Percentiles rank a stretch among this genome's conserved stretches.
Conservation (phyloP, 2,113 vertebrate species). For the Hypanus sabinus region DNA sequence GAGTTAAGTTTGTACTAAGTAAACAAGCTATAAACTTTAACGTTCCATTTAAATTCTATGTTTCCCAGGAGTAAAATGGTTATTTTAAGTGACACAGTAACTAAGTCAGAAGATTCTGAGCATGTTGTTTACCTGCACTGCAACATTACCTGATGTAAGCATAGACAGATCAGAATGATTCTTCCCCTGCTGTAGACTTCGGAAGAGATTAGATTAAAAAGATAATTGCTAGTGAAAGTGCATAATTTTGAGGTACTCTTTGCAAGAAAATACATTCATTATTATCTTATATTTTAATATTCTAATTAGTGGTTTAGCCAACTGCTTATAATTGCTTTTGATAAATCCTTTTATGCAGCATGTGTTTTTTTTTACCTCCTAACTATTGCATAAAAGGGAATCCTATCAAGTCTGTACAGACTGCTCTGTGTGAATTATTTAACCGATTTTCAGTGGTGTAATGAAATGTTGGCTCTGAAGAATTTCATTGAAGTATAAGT, state of each 20-base stretch:
- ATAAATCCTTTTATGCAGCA: not conserved
- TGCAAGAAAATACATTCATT: slow-evolving; percentile 12
- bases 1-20: not conserved
- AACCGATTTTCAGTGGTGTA: not conserved
- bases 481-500: not conserved
- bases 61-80: too few relatives aligned
- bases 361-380: not conserved
- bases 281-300: slow-evolving; percentile 5
- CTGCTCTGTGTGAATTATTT: slow-evolving; percentile 12
- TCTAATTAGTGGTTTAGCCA: not conserved
- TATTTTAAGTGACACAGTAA: not conserved
- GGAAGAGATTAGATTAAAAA: not conserved
- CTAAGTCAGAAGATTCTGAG: not conserved
- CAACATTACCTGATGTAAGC: not conserved
- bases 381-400: not conserved
- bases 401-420: not conserved
- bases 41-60: not conserved
- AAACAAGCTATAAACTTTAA: not conserved
- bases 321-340: slow-evolving; percentile 11
- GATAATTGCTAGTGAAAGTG: not conserved
- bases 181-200: not conserved
- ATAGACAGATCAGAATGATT: not conserved
- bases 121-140: not conserved
- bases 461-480: not conserved
- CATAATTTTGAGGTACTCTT: not conserved